These are phyloP conservation scores for Cheilosia vernalis DNA, from an alignment of 2,888 invertebrate species.

Conservation along the genomic window DNA sequence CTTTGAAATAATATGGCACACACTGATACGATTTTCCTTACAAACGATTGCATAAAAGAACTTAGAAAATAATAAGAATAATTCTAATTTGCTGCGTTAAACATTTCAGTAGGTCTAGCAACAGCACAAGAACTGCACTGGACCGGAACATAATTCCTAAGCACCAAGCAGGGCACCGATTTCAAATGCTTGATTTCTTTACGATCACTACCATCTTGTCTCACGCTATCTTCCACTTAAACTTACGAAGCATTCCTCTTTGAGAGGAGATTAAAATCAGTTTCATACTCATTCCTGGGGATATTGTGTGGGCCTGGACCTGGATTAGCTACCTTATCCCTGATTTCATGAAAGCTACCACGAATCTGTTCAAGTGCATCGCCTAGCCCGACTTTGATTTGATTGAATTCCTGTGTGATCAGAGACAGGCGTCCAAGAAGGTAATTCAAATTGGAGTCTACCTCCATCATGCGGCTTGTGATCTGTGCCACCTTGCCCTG, in stretches of 20 bases:
- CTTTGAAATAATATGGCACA: conserved; percentile 60
- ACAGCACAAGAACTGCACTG: conserved; percentile 9
- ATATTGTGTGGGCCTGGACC: conserved; percentile 87
- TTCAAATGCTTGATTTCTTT: neutral
- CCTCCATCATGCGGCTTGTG: conserved; percentile 89
- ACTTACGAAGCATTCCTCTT: conserved; percentile 78
- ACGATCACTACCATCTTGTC: conserved; percentile 14
- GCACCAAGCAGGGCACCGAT: conserved; percentile 5
- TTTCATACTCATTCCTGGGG: conserved; percentile 80
- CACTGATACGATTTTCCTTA: conserved; percentile 55
- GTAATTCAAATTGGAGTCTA: conserved; percentile 92
- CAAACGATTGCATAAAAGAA: conserved; percentile 44
- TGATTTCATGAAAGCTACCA: conserved; percentile 87
- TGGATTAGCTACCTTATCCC: conserved; percentile 84
- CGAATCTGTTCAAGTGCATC: conserved; percentile 89
- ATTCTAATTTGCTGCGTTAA: conserved; percentile 38
- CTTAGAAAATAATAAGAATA: conserved; percentile 51
- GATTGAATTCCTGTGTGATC: conserved; percentile 93
- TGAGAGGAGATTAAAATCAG: conserved; percentile 80
- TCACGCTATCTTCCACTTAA: neutral
- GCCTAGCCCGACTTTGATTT: conserved; percentile 90
- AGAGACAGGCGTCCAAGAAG: conserved; percentile 90
- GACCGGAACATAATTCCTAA: neutral
- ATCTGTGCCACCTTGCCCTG: conserved; percentile 91
- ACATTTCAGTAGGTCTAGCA: conserved; percentile 13